Evolutionary conservation across 2,888 invertebrate species (phyloP).

Genomic region (Cantharis lateralis): DNA sequence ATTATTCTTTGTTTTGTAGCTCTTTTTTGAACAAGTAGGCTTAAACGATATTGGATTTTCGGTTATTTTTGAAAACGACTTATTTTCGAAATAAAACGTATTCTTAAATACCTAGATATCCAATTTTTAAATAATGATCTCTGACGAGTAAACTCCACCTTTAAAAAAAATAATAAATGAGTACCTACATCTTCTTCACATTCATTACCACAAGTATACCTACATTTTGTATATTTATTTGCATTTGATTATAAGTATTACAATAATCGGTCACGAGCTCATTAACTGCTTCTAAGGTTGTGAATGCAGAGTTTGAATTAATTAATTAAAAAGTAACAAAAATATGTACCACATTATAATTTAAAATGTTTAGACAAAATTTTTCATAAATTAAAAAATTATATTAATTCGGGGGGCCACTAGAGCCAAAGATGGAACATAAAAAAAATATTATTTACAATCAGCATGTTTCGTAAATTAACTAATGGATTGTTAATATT

Average conservation of each 20-base stretch:
- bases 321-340: constrained; percentile 8
- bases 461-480: not conserved
- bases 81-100: constrained; percentile 12
- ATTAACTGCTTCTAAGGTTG: constrained; percentile 20
- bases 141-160: constrained; percentile 61
- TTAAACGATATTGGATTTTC: constrained; percentile 36
- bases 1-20: constrained; percentile 38
- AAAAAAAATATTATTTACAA: not conserved
- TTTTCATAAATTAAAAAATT: not conserved
- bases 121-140: constrained; percentile 40
- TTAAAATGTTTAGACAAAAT: not conserved
- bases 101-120: constrained; percentile 30
- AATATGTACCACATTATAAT: not conserved
- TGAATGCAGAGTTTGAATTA: constrained; percentile 11
- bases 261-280: constrained; percentile 2
- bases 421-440: not conserved
- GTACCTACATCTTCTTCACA: constrained; percentile 13
- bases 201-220: constrained; percentile 19
- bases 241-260: constrained; percentile 46
- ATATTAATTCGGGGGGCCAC: not conserved
- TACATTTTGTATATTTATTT: constrained; percentile 44
- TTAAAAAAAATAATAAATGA: constrained; percentile 31
- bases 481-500: not conserved
- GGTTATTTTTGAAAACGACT: constrained; percentile 19
- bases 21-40: constrained; percentile 48